Evolutionary conservation across 2,113 vertebrate genomes (phyloP), one percentile per base, ranked within the genome.

Genomic region (Proteles cristata): DNA sequence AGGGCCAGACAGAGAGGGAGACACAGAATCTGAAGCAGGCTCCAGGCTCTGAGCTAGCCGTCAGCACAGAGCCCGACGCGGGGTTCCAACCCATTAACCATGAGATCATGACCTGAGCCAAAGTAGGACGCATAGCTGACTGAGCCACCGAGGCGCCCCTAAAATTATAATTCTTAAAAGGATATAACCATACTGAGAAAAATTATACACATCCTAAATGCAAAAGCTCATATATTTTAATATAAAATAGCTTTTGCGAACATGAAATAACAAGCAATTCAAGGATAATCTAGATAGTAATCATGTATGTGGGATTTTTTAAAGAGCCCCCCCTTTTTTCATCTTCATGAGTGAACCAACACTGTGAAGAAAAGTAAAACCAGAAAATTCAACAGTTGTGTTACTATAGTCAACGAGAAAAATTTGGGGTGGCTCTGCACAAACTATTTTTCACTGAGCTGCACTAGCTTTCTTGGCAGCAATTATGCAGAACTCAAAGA

Each of bases 301-400:
- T 77, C 71, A 82, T 17, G 21, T 25, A 63, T 74, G 26, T 31
- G 26, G 21, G 4, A 83, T 63, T 85, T 85, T 81, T 93, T 73
- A 89, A 5, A 71, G 26, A 39, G 19, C 23, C 3, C 63, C 31
- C 6, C 35, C 39, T 21, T 35, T 21, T 85, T 28, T 17, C 39
- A 86, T 93, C 28, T 61, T 97, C 53, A 79, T 35, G 77, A 90
- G 66, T 89, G n/a, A 93, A 82, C 4, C 45, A 69, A 88, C 79
- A 82, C 4, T 74, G 9, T 77, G n/a, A 93, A 93, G 66, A 80
- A 93, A 96, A 97, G 63, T 77, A 74, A 93, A 94, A 94, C 25
- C 85, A 85, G 7, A 73, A 81, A 63, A 68, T 68, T 43, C 74
- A 79, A 65, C 11, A 58, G 21, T 43, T 90, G 14, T 55, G n/a